A percentile compares a stretch with the other conserved stretches of the same genome.
These are phyloP conservation scores for Drosophila takahashii DNA, from an alignment of 1,140 invertebrate genomes.

Conservation along the genomic window DNA sequence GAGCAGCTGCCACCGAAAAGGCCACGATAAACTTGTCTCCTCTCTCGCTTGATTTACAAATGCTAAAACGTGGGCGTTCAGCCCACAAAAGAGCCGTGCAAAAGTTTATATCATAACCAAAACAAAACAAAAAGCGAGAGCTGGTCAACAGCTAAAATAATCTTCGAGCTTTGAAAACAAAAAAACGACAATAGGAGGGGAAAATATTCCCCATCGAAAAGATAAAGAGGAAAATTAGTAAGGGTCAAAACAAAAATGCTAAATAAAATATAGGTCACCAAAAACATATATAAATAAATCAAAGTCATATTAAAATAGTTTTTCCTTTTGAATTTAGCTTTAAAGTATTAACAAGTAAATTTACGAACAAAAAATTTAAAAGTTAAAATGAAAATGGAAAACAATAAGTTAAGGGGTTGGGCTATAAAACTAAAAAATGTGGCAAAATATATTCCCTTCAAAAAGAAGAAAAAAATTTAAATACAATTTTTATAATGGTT, in stretches of 20 bases:
- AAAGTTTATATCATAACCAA: conserved; percentile 7
- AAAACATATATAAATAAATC: no score
- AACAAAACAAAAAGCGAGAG: conserved; percentile 5
- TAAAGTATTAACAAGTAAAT: no score
- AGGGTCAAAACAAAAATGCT: not conserved
- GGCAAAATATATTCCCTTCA: no score
- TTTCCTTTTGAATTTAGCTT: no score
- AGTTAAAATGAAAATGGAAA: not conserved
- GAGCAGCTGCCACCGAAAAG: conserved; percentile 60
- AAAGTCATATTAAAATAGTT: no score
- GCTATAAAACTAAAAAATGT: no score
- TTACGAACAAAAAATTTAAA: no score
- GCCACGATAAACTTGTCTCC: conserved; percentile 57
- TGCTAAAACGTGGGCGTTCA: conserved; percentile 12
- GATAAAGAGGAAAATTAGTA: not conserved
- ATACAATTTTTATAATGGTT: no score
- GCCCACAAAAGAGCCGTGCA: not conserved
- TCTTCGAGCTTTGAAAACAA: not conserved
- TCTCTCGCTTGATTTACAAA: conserved; percentile 62
- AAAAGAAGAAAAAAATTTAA: no score
- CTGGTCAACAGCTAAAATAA: conserved; percentile 3
- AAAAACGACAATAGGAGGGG: not conserved
- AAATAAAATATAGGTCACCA: no score
- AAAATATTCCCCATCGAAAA: not conserved
- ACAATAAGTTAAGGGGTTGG: not conserved